Evolutionary conservation across 2,113 vertebrate species (phyloP).

Genomic region (Rhea americana): DNA sequence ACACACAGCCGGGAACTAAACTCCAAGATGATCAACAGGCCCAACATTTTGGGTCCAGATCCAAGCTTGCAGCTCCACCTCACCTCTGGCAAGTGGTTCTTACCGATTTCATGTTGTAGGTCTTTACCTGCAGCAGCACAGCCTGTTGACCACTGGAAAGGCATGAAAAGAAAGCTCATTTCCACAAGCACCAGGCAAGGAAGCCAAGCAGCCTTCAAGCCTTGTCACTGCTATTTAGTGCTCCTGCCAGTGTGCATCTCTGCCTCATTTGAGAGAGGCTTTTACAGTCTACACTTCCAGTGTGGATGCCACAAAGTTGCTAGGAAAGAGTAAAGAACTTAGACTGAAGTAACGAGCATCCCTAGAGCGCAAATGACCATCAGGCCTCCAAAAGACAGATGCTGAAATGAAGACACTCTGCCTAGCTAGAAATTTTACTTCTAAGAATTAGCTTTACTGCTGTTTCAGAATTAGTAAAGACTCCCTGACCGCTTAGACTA

Average conservation of each 20-base stretch:
- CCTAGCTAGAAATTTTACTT: not conserved
- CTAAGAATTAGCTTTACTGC: not conserved
- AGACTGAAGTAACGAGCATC: not conserved
- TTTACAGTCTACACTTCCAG: not conserved
- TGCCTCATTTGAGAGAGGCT: not conserved
- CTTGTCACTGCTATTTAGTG: not conserved
- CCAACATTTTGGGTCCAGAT: not conserved
- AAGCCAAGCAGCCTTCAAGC: not conserved
- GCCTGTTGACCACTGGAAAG: not conserved
- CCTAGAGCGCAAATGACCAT: not conserved
- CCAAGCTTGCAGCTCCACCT: not conserved
- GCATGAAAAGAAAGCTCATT: not conserved
- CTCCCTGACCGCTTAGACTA: not conserved
- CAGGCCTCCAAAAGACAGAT: fast-evolving
- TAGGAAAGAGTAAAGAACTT: not conserved
- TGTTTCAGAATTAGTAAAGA: not conserved
- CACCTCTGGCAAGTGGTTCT: not conserved
- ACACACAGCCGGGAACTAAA: fast-evolving
- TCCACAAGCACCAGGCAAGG: not conserved
- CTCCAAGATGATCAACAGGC: not conserved
- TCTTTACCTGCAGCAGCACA: not conserved
- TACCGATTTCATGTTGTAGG: fast-evolving
- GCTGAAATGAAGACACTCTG: not conserved
- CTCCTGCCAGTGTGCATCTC: not conserved
- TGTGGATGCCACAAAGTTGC: not conserved